These are phyloP conservation scores for Nemoura dubitans DNA, from an alignment of 2,888 invertebrate genomes.

Conservation along the genomic window DNA sequence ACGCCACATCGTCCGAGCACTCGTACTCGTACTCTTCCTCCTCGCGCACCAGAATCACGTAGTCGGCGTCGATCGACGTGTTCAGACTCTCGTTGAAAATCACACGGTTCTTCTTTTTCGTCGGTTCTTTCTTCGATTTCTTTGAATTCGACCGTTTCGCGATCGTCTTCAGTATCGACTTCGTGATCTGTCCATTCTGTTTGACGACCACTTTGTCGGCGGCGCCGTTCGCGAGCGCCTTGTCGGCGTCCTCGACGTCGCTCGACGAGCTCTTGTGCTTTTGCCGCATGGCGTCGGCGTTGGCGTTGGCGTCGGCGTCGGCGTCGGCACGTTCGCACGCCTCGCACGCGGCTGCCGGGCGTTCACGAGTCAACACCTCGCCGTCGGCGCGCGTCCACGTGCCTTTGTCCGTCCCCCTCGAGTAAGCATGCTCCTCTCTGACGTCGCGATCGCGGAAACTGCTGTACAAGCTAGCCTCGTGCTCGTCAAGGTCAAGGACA, in stretches of 20 bases:
- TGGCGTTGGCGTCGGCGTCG: conserved; percentile 20
- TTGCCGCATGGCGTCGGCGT: conserved; percentile 50
- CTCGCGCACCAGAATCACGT: conserved; percentile 88
- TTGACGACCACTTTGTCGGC: conserved; percentile 50
- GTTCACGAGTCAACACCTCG: background rate
- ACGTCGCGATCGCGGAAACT: background rate
- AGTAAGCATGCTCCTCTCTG: background rate
- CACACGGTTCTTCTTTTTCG: conserved; percentile 76
- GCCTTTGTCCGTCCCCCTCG: background rate
- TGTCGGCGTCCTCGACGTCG: conserved; percentile 44
- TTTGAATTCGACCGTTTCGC: conserved; percentile 78
- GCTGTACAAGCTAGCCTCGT: background rate
- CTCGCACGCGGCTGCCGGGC: no score
- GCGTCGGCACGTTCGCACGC: background rate
- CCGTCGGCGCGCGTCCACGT: background rate
- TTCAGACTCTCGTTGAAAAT: conserved; percentile 89
- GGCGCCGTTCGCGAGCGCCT: conserved; percentile 50
- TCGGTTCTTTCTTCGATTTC: conserved; percentile 58
- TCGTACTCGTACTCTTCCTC: conserved; percentile 65
- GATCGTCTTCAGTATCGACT: conserved; percentile 69
- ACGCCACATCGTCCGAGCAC: conserved; percentile 54
- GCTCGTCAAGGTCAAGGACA: background rate
- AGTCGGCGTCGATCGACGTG: conserved; percentile 92
- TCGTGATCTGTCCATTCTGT: conserved; percentile 45
- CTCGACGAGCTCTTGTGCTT: conserved; percentile 49